A percentile compares a stretch with the other conserved stretches of the same genome.
phyloP scores from a whole-genome alignment of 2,888 invertebrate species.

The Imbricaverruca yamaguchii region DNA sequence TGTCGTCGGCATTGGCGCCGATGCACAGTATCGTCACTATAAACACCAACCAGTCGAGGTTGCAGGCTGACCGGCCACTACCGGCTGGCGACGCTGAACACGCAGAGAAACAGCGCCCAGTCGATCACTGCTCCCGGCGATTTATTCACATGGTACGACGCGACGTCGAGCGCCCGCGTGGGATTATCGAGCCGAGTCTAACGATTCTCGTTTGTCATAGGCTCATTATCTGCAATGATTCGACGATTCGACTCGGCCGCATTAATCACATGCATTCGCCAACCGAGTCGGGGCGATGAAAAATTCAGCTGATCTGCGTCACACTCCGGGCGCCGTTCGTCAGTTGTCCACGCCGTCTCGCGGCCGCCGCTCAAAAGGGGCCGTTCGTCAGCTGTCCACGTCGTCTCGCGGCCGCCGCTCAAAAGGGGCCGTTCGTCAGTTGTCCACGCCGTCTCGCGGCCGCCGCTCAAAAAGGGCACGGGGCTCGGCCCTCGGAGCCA shows the following conservation, averaged over 20 bases:
- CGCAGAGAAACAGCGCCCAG: background rate
- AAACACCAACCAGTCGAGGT: too few relatives aligned
- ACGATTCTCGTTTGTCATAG: constrained; percentile 13
- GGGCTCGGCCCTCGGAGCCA: too few relatives aligned
- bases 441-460: background rate
- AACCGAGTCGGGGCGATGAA: background rate
- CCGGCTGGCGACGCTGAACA: background rate
- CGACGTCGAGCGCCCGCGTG: background rate
- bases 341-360: background rate
- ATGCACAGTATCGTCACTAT: too few relatives aligned
- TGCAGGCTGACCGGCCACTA: background rate
- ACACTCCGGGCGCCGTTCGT: background rate
- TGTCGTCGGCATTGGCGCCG: background rate
- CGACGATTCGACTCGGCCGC: constrained; percentile 2
- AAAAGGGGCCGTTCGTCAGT: background rate
- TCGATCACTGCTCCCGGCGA: too few relatives aligned
- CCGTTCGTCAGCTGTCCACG: background rate
- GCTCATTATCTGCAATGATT: constrained; percentile 13
- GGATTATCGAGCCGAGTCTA: background rate
- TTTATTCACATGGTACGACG: too few relatives aligned
- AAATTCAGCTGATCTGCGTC: background rate
- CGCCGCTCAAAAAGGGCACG: too few relatives aligned
- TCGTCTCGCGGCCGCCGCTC: background rate
- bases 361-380: too few relatives aligned
- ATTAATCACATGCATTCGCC: constrained; percentile 2